Evolutionary conservation across 2,888 invertebrate species (phyloP).

Genomic region (Clepsis dumicolana): DNA sequence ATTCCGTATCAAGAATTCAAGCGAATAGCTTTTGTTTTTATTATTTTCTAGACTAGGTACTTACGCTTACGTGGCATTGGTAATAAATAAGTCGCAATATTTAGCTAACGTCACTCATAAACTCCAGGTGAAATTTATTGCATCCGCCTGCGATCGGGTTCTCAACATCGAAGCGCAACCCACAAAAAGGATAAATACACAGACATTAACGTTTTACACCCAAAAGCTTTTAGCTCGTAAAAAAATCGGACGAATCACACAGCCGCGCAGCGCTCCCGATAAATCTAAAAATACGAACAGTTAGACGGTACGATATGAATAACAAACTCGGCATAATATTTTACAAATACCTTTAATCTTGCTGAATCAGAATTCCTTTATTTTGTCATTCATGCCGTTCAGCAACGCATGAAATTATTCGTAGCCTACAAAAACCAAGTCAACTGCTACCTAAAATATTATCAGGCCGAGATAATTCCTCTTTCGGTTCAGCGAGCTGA

Average conservation of each 20-base stretch:
- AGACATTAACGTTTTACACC: conserved; percentile 75
- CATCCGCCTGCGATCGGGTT: conserved; percentile 54
- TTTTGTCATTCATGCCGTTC: conserved; percentile 18
- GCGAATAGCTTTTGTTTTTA: background rate
- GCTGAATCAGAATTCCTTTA: conserved; percentile 1
- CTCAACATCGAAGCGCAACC: conserved; percentile 60
- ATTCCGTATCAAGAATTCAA: background rate
- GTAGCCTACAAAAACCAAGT: conserved; percentile 13
- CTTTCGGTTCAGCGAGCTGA: conserved; percentile 27
- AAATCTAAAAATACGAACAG: conserved; percentile 49
- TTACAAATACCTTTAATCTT: conserved; percentile 17
- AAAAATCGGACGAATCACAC: conserved; percentile 63
- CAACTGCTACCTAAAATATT: conserved; percentile 30
- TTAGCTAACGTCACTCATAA: conserved; percentile 44
- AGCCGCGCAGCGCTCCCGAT: conserved; percentile 54
- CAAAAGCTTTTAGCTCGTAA: conserved; percentile 78
- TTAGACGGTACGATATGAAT: conserved; percentile 38
- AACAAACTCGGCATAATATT: conserved; percentile 13
- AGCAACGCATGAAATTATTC: conserved; percentile 31
- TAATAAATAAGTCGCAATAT: conserved; percentile 56
- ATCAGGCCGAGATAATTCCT: conserved; percentile 32
- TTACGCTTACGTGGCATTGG: conserved; percentile 59
- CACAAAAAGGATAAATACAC: conserved; percentile 61
- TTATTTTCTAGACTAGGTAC: background rate
- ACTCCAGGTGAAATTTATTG: conserved; percentile 53